phyloP scores from a whole-genome alignment of 2,113 vertebrate species.

The Parus major region DNA sequence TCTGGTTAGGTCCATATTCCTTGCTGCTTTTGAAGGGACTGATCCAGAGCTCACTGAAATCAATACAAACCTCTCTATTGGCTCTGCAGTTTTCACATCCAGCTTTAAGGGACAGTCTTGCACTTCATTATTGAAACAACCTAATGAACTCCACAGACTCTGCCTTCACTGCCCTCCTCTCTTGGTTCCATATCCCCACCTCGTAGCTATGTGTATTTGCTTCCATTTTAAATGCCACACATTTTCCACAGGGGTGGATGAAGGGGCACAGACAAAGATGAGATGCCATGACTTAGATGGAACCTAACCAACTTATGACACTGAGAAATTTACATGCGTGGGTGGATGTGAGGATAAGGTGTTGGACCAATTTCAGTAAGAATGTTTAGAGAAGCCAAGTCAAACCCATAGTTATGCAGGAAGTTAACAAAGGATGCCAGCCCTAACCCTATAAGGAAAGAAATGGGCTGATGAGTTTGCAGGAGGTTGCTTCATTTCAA shows the following conservation, averaged over 20 bases:
- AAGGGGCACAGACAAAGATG: not conserved
- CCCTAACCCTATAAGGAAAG: not conserved
- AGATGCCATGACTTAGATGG: not conserved
- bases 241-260: not conserved
- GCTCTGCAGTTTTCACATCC: not conserved
- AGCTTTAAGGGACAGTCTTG: not conserved
- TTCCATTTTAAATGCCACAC: not conserved
- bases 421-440: not conserved
- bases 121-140: not conserved
- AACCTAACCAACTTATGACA: not conserved
- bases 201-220: not conserved
- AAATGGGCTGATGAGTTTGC: not conserved
- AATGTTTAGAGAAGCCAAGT: conserved; percentile 1
- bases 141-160: not conserved
- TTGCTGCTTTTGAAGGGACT: not conserved
- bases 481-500: not conserved
- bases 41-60: not conserved
- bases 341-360: conserved; percentile 13
- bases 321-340: not conserved
- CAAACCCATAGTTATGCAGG: not conserved
- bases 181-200: not conserved
- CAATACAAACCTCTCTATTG: not conserved
- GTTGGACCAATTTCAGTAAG: conserved; percentile 20
- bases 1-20: not conserved
- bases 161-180: not conserved